phyloP scores from a whole-genome alignment of 2,797 vertebrate species.

The Trematomus bernacchii region DNA sequence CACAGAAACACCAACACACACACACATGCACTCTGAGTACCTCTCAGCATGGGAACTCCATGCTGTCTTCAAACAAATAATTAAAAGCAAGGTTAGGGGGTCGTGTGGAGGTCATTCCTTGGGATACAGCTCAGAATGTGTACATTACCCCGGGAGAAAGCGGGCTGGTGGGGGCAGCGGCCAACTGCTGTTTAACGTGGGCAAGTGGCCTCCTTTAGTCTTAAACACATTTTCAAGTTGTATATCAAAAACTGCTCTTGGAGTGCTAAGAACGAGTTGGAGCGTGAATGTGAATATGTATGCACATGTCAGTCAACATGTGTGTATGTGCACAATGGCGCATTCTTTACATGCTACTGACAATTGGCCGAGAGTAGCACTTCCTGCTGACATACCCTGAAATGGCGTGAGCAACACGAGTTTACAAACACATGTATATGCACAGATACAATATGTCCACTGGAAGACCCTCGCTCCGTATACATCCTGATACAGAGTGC shows the following conservation, averaged over 20 bases:
- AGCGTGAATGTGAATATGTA: constrained; percentile 49
- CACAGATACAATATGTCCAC: constrained; percentile 19
- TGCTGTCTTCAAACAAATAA: constrained; percentile 99
- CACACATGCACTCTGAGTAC: constrained; percentile 73
- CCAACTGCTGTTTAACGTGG: constrained; percentile 84
- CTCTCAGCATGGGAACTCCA: constrained; percentile 96
- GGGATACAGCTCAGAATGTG: constrained; percentile 96
- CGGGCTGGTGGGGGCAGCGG: constrained; percentile 56
- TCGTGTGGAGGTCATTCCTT: constrained; percentile 95
- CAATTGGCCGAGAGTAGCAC: constrained; percentile 64
- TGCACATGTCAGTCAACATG: constrained; percentile 44
- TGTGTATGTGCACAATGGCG: constrained; percentile 48
- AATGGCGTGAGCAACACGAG: constrained; percentile 13
- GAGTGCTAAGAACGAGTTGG: constrained; percentile 48
- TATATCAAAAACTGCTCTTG: constrained; percentile 53
- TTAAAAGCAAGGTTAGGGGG: constrained; percentile 98
- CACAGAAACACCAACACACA: constrained; percentile 76
- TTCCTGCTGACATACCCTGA: constrained; percentile 46
- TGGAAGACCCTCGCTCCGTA: not conserved
- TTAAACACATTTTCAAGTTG: constrained; percentile 62
- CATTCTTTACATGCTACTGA: constrained; percentile 66
- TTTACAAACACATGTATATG: constrained; percentile 28
- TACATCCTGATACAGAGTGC: constrained; percentile 1
- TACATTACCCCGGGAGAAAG: constrained; percentile 88
- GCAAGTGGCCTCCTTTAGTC: constrained; percentile 76